Evolutionary conservation across 2,113 vertebrate genomes (phyloP).

Genomic region (Nothocercus julius): DNA sequence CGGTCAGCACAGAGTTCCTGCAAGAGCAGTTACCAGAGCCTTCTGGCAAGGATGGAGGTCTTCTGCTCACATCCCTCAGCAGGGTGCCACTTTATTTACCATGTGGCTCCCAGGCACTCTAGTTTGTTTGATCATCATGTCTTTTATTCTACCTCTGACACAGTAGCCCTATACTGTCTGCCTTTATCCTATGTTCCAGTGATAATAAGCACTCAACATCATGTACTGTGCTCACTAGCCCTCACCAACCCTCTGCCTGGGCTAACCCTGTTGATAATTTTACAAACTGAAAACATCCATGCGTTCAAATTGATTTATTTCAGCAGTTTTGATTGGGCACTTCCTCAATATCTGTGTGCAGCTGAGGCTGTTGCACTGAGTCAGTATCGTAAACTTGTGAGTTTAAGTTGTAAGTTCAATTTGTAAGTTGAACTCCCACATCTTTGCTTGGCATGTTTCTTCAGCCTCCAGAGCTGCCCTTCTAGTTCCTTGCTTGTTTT

Average conservation of each 20-base stretch:
- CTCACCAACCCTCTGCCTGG: background rate
- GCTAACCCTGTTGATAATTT: background rate
- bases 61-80: background rate
- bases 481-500: conserved; percentile 24
- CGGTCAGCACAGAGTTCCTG: background rate
- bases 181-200: background rate
- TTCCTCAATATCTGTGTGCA: background rate
- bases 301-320: background rate
- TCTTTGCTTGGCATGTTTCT: conserved; percentile 22
- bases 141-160: background rate
- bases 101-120: background rate
- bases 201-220: background rate
- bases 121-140: background rate
- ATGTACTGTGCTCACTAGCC: background rate
- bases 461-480: background rate
- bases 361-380: background rate
- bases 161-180: fast-evolving
- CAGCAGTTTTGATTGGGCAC: fast-evolving
- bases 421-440: background rate
- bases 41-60: background rate
- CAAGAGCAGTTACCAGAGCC: background rate
- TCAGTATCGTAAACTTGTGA: background rate
- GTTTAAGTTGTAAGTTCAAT: background rate
- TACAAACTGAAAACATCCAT: background rate
- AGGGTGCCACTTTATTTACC: background rate